Conservation (phyloP, 2,888 invertebrate species). For the Tetragnatha montana region DNA sequence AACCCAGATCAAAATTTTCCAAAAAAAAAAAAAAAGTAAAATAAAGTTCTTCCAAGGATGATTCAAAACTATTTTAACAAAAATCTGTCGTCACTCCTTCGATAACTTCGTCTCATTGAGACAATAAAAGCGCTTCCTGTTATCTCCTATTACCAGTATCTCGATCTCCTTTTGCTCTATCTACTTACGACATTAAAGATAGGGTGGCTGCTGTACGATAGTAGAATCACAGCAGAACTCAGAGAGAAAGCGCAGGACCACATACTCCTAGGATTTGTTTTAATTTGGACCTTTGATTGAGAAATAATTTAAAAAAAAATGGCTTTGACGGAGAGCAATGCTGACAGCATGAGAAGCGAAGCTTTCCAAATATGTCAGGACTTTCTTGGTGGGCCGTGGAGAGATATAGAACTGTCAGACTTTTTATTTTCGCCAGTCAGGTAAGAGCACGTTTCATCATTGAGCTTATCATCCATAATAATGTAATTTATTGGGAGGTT, state of each 20-base stretch:
- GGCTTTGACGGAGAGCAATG: not conserved
- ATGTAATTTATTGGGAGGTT: too few species aligned
- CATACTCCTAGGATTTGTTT: not conserved
- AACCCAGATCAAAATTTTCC: too few species aligned
- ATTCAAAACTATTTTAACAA: not conserved
- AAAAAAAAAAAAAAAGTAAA: too few species aligned
- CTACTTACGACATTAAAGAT: conserved; percentile 37
- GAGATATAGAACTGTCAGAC: conserved; percentile 85
- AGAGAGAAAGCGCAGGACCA: not conserved
- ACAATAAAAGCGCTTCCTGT: conserved; percentile 33
- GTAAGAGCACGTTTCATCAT: too few species aligned
- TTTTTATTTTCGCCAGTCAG: conserved; percentile 89
- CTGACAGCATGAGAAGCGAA: conserved; percentile 81
- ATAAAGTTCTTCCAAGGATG: not conserved
- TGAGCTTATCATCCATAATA: too few species aligned
- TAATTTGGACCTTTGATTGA: not conserved
- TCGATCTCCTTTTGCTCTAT: conserved; percentile 22
- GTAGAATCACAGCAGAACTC: not conserved
- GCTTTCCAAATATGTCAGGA: conserved; percentile 91
- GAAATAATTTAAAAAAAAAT: not conserved
- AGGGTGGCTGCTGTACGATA: conserved; percentile 3
- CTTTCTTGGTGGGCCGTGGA: conserved; percentile 93
- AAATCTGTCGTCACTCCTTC: not conserved
- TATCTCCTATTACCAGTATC: conserved; percentile 27
- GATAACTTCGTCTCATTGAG: conserved; percentile 11